Evolutionary conservation across 2,888 invertebrate species (phyloP), one percentile per base, ranked within the genome.

Genomic region (Mimumesa dahlbomi): DNA sequence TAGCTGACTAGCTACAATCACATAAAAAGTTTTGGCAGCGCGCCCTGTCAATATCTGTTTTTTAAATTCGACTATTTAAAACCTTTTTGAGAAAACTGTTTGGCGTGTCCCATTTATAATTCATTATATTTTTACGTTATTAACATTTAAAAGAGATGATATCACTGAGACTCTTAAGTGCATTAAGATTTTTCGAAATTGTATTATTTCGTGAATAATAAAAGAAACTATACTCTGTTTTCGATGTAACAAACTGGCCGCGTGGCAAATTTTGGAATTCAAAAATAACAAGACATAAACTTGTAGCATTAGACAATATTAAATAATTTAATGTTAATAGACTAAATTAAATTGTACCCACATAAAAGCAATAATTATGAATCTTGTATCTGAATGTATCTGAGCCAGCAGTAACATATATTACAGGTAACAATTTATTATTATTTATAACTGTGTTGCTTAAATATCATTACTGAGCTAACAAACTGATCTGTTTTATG

Each of bases 1-100:
- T 72, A 73, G 79, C 75, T 57, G 75, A 79, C 70, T 64, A 82
- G 71, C 82, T 82, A 79, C 76, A 71, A 81, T 82, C 81, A 81
- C 81, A 81, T 73, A 61, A 77, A 71, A 73, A 65, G 59, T 70
- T 77, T 63, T 79, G 82, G 82, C 76, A 81, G 81, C 82, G 77
- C 79, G 73, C 70, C 75, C 73, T 70, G 45, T 56, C 56, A 65
- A 74, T 54, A 52, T 66, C 67, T 67, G 13, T 59, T 36, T 16
- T 18, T 56, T 29, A 16, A 48, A 29, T 40, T 49, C 25, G 21
- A 21, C 52, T 21, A 9, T 9, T 31, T 21, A 18, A 48, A 11
- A 11, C 34, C 4, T n/a, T 11, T 4, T 4, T 4, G 1, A 11
- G 34, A 34, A 34, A 34, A 34, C 9, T 9, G 29, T 19, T 7